Conservation (phyloP, 2,113 vertebrate species). For the Ancistrus triradiatus region DNA sequence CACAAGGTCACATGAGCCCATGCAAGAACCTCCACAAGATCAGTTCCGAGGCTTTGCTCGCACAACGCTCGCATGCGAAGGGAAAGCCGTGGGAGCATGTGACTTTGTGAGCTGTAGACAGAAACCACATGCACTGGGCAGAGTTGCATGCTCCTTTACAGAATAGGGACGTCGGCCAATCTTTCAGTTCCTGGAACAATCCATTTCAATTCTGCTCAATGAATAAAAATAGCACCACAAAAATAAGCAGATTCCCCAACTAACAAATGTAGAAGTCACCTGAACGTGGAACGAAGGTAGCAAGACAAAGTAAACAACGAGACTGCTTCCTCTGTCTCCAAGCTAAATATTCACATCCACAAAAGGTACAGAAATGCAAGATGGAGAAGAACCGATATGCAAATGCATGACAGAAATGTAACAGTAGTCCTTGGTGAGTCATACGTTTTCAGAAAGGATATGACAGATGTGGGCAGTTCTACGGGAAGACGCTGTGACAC, state of each 20-base stretch:
- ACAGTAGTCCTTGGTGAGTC: slow-evolving; percentile 12
- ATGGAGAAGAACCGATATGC: no score
- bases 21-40: slow-evolving; percentile 13
- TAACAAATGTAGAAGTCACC: neutral
- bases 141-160: slow-evolving; percentile 32
- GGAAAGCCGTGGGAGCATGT: slow-evolving; percentile 30
- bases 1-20: slow-evolving; percentile 21
- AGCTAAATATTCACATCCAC: neutral
- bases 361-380: no score
- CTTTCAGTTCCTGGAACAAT: neutral
- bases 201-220: neutral
- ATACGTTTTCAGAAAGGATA: slow-evolving; percentile 35
- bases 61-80: slow-evolving; percentile 32
- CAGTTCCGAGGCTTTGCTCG: slow-evolving; percentile 21
- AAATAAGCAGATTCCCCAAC: neutral
- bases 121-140: slow-evolving; percentile 40
- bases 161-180: slow-evolving; percentile 7
- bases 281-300: no score
- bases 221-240: neutral
- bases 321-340: no score
- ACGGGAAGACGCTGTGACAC: slow-evolving; percentile 26
- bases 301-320: neutral
- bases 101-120: slow-evolving; percentile 25
- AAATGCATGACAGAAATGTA: neutral
- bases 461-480: slow-evolving; percentile 34